Conservation (phyloP, 2,797 vertebrate species). For the Epinephelus awoara region DNA sequence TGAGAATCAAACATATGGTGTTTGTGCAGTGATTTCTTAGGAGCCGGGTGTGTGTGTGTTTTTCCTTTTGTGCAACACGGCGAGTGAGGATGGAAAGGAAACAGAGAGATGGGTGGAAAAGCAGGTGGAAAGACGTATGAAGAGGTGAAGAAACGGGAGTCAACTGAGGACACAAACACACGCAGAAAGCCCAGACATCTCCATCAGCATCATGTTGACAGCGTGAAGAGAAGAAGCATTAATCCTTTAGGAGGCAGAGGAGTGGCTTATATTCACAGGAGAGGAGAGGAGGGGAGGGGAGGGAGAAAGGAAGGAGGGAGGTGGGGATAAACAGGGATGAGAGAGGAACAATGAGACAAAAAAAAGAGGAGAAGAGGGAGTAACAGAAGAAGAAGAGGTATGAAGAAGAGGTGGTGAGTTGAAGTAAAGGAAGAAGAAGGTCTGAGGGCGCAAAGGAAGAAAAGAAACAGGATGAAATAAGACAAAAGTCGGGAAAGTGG, state of each 20-base stretch:
- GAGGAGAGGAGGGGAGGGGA: neutral
- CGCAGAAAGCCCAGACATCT: conserved; percentile 4
- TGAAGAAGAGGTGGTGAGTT: too few species aligned
- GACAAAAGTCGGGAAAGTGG: neutral
- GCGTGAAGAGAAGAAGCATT: neutral
- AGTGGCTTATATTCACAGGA: conserved; percentile 13
- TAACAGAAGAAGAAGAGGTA: neutral
- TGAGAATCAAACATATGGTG: conserved; percentile 72
- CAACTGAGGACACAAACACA: conserved; percentile 40
- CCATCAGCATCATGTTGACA: conserved; percentile 11
- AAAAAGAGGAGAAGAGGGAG: neutral
- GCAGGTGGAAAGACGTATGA: conserved; percentile 11
- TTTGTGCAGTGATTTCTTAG: conserved; percentile 71
- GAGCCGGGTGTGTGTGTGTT: conserved; percentile 29
- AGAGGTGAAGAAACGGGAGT: conserved; percentile 33
- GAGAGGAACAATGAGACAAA: conserved; percentile 22
- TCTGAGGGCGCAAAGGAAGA: neutral
- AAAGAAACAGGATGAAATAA: neutral
- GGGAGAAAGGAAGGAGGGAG: neutral
- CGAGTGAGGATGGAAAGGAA: neutral
- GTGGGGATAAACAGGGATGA: conserved; percentile 13
- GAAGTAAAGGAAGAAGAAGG: neutral
- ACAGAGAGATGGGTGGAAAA: conserved; percentile 71
- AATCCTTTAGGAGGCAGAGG: conserved; percentile 19
- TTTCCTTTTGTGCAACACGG: conserved; percentile 18